Evolutionary conservation across 1,140 invertebrate genomes (phyloP), one percentile per base, ranked within the genome.

Genomic region (Leptoteleia sp.): DNA sequence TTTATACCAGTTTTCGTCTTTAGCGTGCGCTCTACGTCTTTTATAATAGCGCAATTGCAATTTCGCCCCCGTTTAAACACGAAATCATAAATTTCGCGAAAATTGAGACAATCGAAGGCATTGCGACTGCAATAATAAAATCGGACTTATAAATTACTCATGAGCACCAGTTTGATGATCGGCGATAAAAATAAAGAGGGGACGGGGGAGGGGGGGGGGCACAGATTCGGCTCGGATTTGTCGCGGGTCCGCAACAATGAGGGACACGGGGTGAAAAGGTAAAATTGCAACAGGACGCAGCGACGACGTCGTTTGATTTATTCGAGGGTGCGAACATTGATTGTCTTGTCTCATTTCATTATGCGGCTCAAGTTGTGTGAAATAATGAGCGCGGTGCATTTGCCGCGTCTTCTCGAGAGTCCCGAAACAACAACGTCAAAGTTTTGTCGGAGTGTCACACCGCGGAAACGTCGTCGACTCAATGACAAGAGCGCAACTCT

Each of bases 371-470:
- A 17, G 8, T 15, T 50, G 2, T 5, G 9, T 19, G 27, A 52
- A 57, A 35, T 71, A 52, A 65, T 65, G 35, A 52, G 22, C 15
- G 38, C 25, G 12, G 16, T 35, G 48, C 11, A 22, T 64, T 33
- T 50, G 8, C 25, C 59, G 11, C 31, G 11, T 45, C 48, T 33
- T 25, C 29, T 47, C 57, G 8, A 11, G 25, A 42, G n/a, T 16
- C 3, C 17, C 27, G 13, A 54, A 67, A 68, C 52, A 68, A 62
- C 72, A 68, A 27, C 40, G 38, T 59, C 64, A 68, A 76, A 76
- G 55, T 76, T 76, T 62, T 16, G 17, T 16, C 40, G n/a, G 11
- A 59, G 45, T 45, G 35, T 61, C 47, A 37, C 12, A n/a, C 33
- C 16, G 25, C 59, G 70, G 70, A 73, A 62, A 25, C 11, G 48